Evolutionary conservation across 2,113 vertebrate genomes (phyloP).

Genomic region (Ivindomyrus marchei): DNA sequence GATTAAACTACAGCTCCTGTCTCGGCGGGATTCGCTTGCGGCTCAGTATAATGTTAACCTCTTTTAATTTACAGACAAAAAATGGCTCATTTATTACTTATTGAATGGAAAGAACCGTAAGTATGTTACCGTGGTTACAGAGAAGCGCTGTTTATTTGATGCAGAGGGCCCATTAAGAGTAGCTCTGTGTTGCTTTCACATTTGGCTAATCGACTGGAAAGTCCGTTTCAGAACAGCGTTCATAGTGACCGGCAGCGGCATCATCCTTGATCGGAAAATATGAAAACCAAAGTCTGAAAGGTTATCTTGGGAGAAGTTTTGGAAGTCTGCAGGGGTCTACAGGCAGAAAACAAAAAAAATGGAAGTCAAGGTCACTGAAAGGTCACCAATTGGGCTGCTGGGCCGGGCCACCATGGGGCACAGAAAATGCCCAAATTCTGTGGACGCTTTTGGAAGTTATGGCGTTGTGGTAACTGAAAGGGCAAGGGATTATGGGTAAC

Average conservation of each 20-base stretch:
- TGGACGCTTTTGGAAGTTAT: neutral
- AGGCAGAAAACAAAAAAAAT: neutral
- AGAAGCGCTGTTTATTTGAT: neutral
- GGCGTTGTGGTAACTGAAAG: neutral
- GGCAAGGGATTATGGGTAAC: neutral
- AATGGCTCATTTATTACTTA: neutral
- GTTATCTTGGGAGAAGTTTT: neutral
- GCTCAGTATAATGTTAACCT: neutral
- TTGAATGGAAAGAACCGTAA: neutral
- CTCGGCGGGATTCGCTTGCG: neutral
- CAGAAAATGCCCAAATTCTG: neutral
- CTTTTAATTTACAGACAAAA: neutral
- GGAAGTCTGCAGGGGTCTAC: neutral
- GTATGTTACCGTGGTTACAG: neutral
- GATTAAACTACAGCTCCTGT: neutral
- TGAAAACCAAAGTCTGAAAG: neutral
- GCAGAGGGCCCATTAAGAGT: neutral
- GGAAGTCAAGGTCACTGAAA: neutral
- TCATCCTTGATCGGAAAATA: neutral
- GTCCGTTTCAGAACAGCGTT: neutral
- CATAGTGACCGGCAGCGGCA: neutral
- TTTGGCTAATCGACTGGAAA: neutral
- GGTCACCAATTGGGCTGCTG: neutral
- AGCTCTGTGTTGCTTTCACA: neutral
- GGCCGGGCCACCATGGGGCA: neutral